phyloP scores from a whole-genome alignment of 2,888 invertebrate genomes.

The Acleris emargana region DNA sequence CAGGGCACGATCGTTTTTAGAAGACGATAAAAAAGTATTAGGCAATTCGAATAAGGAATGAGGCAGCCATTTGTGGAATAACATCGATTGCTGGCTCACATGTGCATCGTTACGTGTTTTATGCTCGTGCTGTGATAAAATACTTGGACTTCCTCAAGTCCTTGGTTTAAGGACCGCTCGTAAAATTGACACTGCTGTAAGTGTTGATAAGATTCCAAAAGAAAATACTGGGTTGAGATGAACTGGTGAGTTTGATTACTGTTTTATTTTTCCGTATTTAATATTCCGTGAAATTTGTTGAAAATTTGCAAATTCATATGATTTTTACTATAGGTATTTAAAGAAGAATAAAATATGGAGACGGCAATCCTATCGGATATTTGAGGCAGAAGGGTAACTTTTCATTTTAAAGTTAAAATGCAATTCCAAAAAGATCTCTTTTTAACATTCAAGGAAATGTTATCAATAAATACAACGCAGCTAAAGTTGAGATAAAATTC shows the following conservation, averaged over 20 bases:
- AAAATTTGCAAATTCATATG: no score
- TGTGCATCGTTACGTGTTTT: constrained; percentile 18
- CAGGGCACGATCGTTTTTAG: constrained; percentile 7
- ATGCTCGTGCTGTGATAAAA: constrained; percentile 14
- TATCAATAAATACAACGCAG: no score
- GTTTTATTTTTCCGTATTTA: background rate
- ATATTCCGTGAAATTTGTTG: no score
- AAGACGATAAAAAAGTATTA: constrained; percentile 11
- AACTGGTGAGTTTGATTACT: background rate
- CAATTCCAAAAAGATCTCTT: no score
- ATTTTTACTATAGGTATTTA: no score
- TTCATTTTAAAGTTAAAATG: no score
- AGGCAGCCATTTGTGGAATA: constrained; percentile 22
- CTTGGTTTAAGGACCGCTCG: constrained; percentile 17
- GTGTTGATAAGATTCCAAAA: constrained; percentile 10
- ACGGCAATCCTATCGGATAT: no score
- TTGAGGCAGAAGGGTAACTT: no score
- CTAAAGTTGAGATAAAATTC: no score
- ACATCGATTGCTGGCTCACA: constrained; percentile 18
- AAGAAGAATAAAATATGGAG: no score
- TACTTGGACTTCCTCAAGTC: constrained; percentile 17
- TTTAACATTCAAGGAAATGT: no score
- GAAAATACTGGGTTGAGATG: constrained; percentile 4
- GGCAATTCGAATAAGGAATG: constrained; percentile 20
- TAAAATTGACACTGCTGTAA: constrained; percentile 16